Base-by-base conservation (phyloP, 2,888 invertebrate genomes). In the Perizoma affinitatum region DNA sequence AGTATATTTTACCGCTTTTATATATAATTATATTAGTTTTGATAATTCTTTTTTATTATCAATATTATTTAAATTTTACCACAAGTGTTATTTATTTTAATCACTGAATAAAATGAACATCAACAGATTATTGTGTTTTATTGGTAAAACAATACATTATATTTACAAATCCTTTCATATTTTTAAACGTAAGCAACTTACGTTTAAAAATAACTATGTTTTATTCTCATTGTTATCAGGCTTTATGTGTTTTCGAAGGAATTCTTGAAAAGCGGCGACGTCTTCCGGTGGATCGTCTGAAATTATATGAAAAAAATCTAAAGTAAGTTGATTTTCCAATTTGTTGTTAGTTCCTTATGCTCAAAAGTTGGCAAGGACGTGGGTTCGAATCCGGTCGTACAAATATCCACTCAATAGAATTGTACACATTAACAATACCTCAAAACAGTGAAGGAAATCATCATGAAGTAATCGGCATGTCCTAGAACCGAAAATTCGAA, bases 221-320 rank as follows among this genome's bases (percentile, higher is more conserved):
- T 79, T 76, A 55, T 71, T 74, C 4, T 74, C 78, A 3, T 61
- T 76, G 42, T 86, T 68, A 47, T 84, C 82, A 0, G 90, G 88
- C 66, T 86, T 86, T 5, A 88, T 81, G 42, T 92, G 91, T 72
- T 90, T 92, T n/a, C 76, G 79, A 9, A 90, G 71, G 58, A 92
- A 92, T 48, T 90, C 90, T 67, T 90, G 87, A 68, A 92, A 90
- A 69, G 82, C 83, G 1, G 81, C 79, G 0, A 90, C 90, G 50
- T 92, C 92, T 62, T 86, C 82, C 2, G 87, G 88, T 61, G 83
- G 86, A 53, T 91, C 91, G 60, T 90, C 91, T 89, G 80, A 48
- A 84, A 83, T 33, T 55, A 58, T 50, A 67, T 48, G 10, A 36
- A 55, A 9, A 50, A 36, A 47, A 49, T 22, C 22, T n/a, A 22